Evolutionary conservation across 2,888 invertebrate species (phyloP).

Genomic region (Micoletzkya japonica): DNA sequence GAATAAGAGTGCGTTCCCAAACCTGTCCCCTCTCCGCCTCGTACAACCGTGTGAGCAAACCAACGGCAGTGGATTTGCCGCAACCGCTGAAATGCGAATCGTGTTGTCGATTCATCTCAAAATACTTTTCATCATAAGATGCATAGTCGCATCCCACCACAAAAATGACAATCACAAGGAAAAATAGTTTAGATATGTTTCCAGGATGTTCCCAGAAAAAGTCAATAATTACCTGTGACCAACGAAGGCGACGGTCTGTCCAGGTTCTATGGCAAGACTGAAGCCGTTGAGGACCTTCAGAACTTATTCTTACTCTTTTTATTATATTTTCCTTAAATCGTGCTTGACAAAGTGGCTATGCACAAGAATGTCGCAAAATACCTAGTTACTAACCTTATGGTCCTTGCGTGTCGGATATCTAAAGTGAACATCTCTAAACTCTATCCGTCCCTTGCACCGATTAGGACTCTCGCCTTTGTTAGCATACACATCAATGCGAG

Average conservation of each 20-base stretch:
- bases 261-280: constrained; percentile 62
- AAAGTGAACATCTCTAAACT: constrained; percentile 55
- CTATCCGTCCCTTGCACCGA: constrained; percentile 34
- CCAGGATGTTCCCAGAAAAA: background rate
- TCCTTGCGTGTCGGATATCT: constrained; percentile 49
- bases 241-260: constrained; percentile 65
- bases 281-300: constrained; percentile 62
- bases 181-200: background rate
- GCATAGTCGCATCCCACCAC: too few species aligned
- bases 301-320: too few species aligned
- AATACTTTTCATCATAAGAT: too few species aligned
- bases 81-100: constrained; percentile 72
- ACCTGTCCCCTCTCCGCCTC: constrained; percentile 75
- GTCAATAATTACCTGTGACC: constrained; percentile 70
- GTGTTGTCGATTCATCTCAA: too few species aligned
- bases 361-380: background rate
- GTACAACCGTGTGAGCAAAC: constrained; percentile 74
- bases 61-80: constrained; percentile 74
- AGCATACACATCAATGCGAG: constrained; percentile 47
- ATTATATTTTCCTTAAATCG: too few species aligned
- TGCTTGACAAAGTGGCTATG: too few species aligned
- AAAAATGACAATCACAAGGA: background rate
- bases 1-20: background rate
- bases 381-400: constrained; percentile 29
- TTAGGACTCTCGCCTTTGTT: constrained; percentile 36